These are phyloP conservation scores for Chitala chitala DNA, from an alignment of 2,113 vertebrate species.

Conservation along the genomic window DNA sequence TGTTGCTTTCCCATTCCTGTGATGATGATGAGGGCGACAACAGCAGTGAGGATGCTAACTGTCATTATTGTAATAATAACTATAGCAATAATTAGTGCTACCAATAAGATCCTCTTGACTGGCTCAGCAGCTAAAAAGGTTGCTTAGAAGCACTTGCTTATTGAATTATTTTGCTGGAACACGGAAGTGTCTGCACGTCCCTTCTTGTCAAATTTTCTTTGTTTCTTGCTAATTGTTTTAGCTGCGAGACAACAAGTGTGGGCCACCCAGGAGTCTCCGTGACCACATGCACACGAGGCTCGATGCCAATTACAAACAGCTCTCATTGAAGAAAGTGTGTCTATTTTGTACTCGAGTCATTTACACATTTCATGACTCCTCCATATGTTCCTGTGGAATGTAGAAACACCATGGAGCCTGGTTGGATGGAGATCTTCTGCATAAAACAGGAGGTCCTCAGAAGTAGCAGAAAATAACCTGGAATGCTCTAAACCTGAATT, in stretches of 20 bases:
- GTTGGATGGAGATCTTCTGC: no score
- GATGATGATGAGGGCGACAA: not conserved
- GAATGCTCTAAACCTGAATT: not conserved
- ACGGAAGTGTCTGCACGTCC: not conserved
- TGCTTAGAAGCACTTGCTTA: not conserved
- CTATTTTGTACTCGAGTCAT: no score
- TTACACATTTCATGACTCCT: no score
- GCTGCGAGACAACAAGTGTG: no score
- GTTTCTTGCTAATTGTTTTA: not conserved
- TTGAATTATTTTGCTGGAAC: not conserved
- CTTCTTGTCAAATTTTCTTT: not conserved
- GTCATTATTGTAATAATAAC: not conserved
- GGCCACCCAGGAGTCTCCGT: no score
- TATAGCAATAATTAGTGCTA: not conserved
- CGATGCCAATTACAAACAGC: no score
- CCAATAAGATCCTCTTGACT: constrained; percentile 7
- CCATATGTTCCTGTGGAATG: no score
- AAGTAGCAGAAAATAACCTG: not conserved
- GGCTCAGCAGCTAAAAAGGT: not conserved
- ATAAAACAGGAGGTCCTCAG: no score
- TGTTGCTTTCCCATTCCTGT: not conserved
- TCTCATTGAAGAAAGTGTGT: no score
- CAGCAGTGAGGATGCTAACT: no score
- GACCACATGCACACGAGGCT: no score
- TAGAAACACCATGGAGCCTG: no score